Evolutionary conservation across 2,113 vertebrate genomes (phyloP), one percentile per base, ranked within the genome.

Genomic region (Rhadina sibilatrix): DNA sequence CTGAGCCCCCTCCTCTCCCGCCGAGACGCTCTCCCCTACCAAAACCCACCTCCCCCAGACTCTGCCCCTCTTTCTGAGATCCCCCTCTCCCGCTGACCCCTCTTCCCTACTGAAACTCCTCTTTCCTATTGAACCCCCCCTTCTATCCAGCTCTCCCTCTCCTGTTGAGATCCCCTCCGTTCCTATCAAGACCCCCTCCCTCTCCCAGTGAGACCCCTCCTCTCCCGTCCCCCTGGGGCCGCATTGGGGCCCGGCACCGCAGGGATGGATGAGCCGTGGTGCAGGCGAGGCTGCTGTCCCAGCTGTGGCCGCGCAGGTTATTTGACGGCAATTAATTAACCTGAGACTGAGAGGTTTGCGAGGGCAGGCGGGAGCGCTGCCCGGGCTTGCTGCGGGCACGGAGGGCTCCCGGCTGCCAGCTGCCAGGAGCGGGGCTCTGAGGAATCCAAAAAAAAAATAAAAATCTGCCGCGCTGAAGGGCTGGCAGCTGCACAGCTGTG

Each of bases 291-390:
- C 89, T 68, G 83, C 91, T 59, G 37, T 27, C 70, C 37, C 65
- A 91, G 84, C 91, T 91, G 70, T 7, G 17, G 66, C 46, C 89
- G 31, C 10, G 3, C 74, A 50, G 78, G 87, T 89, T 89, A 86
- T 96, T 96, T 53, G 80, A 30, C 31, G 89, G 68, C 53, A 33
- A 60, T 92, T 93, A 76, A 97, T 97, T 88, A 97, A 95, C 92
- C 72, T 6, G 60, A 70, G 93, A 66, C 93, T 83, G 38, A 68
- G 96, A 93, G 85, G 90, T 56, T 93, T 95, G 90, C 23, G 42
- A 81, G 91, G 71, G 86, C 65, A 82, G 74, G 1, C 1, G 4
- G 81, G 44, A 77, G 31, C 1, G 6, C 37, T 30, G 70, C 77
- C 93, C 75, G 93, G 22, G 75, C 21, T n/a, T 57, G 68, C 65